Conservation (phyloP, 2,113 vertebrate genomes). For the Oenanthe melanoleuca region DNA sequence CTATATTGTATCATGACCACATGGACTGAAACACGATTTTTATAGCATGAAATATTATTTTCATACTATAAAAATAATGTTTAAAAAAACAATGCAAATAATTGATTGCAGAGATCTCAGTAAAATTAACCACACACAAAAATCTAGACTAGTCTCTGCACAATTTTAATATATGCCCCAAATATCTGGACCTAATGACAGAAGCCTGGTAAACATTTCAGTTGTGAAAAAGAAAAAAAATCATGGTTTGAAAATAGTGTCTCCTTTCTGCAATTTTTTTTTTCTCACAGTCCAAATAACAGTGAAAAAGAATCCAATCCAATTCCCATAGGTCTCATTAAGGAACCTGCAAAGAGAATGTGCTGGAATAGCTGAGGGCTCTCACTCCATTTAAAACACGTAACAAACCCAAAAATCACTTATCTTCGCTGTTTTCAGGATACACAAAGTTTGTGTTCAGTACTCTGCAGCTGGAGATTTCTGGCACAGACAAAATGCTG, state of each 20-base stretch:
- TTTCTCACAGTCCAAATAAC: slow-evolving; percentile 55
- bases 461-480: neutral
- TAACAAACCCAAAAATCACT: slow-evolving; percentile 49
- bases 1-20: neutral
- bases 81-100: slow-evolving; percentile 5
- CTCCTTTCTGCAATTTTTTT: slow-evolving; percentile 28
- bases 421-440: neutral
- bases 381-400: slow-evolving; percentile 34
- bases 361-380: slow-evolving; percentile 69
- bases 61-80: neutral
- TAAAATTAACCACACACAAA: neutral
- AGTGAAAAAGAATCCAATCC: slow-evolving; percentile 55
- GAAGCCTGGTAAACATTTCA: slow-evolving; percentile 12
- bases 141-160: neutral
- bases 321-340: slow-evolving; percentile 73
- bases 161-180: neutral
- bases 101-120: neutral
- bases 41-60: neutral
- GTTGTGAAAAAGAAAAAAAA: neutral
- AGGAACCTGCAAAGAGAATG: slow-evolving; percentile 66
- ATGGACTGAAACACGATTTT: neutral
- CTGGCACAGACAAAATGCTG: neutral
- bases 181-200: neutral
- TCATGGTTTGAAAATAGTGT: slow-evolving; percentile 10
- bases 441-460: neutral